These are phyloP conservation scores for Netelia virgata DNA, from an alignment of 2,888 invertebrate species.

Conservation along the genomic window DNA sequence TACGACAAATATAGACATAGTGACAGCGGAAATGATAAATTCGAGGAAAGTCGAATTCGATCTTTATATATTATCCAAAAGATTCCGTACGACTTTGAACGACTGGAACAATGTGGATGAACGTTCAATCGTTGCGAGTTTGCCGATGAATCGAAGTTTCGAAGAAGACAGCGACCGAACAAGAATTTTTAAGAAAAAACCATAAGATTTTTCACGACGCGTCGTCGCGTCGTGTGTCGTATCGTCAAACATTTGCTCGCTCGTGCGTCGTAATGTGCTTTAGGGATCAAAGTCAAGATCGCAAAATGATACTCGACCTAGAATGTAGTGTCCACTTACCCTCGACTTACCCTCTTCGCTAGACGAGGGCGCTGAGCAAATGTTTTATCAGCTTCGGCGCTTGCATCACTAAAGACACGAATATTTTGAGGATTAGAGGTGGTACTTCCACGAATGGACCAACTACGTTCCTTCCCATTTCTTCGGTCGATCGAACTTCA, in stretches of 20 bases:
- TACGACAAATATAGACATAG: too few relatives aligned
- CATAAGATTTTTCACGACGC: neutral
- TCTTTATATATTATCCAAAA: neutral
- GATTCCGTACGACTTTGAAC: neutral
- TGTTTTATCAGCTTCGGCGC: conserved; percentile 15
- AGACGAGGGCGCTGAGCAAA: conserved; percentile 20
- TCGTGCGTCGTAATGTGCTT: conserved; percentile 12
- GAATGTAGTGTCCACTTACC: conserved; percentile 3
- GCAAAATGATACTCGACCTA: conserved; percentile 31
- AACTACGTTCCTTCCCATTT: too few relatives aligned
- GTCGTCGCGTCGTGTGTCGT: conserved; percentile 18
- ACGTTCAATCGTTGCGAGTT: neutral
- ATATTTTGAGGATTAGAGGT: too few relatives aligned
- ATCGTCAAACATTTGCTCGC: conserved; percentile 43
- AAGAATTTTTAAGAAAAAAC: neutral
- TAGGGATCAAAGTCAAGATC: conserved; percentile 51
- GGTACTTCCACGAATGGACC: too few relatives aligned
- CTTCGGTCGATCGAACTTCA: too few relatives aligned
- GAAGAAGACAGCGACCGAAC: neutral
- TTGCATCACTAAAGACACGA: neutral
- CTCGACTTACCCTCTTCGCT: conserved; percentile 9
- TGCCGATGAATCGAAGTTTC: neutral
- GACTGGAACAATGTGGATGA: neutral
- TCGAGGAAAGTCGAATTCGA: neutral
- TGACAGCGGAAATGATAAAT: too few relatives aligned